These are phyloP conservation scores for Archips xylosteana DNA, from an alignment of 2,888 invertebrate genomes.

Conservation along the genomic window DNA sequence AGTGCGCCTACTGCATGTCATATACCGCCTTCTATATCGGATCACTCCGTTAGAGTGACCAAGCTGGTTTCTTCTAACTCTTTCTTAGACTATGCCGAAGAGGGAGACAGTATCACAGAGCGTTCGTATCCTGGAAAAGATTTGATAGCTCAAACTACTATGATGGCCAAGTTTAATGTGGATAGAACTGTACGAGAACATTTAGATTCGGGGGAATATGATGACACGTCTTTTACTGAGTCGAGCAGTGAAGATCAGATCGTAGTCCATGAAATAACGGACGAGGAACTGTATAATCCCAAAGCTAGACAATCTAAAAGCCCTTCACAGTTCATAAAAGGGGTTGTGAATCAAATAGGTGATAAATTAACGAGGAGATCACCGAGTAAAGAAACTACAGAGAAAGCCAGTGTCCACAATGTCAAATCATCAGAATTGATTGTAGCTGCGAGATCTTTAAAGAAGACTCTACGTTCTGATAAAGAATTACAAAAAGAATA, in stretches of 20 bases:
- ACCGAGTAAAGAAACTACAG: conserved; percentile 49
- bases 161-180: conserved; percentile 80
- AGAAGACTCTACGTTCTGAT: conserved; percentile 54
- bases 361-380: conserved; percentile 62
- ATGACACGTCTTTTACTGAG: conserved; percentile 75
- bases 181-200: conserved; percentile 73
- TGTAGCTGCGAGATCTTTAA: conserved; percentile 64
- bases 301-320: conserved; percentile 60
- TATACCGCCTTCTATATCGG: conserved; percentile 70
- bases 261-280: conserved; percentile 61
- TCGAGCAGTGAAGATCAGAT: conserved; percentile 77
- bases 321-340: conserved; percentile 65
- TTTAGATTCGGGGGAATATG: conserved; percentile 75
- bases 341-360: conserved; percentile 62
- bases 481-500: conserved; percentile 42
- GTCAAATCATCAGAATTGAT: conserved; percentile 69
- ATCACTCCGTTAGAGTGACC: conserved; percentile 70
- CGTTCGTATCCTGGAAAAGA: conserved; percentile 68
- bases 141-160: conserved; percentile 72
- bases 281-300: conserved; percentile 49
- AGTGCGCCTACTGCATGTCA: conserved; percentile 74
- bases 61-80: conserved; percentile 73
- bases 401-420: conserved; percentile 69
- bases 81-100: conserved; percentile 73
- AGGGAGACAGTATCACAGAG: conserved; percentile 71